phyloP scores from a whole-genome alignment of 2,113 vertebrate species.

The Atractosteus spatula region DNA sequence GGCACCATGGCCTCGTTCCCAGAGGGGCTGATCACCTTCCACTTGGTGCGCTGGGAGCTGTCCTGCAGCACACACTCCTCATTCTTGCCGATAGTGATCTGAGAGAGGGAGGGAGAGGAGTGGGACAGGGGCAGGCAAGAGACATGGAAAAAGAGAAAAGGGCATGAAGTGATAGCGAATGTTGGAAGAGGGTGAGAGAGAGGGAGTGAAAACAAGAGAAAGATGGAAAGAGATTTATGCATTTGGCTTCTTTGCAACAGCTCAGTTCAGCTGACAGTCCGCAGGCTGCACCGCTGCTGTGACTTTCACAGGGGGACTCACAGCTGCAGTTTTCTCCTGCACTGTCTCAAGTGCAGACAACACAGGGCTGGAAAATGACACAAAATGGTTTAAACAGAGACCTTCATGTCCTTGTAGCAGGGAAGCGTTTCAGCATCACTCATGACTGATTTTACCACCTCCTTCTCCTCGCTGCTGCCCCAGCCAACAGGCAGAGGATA shows the following conservation, averaged over 20 bases:
- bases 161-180: conserved; percentile 13
- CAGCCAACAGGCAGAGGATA: too few species aligned
- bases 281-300: too few species aligned
- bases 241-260: too few species aligned
- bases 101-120: conserved; percentile 24
- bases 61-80: conserved; percentile 97
- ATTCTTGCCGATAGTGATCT: conserved; percentile 91
- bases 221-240: conserved; percentile 8
- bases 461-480: too few species aligned
- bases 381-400: conserved; percentile 9
- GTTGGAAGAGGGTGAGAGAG: background rate
- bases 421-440: too few species aligned
- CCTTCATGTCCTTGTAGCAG: too few species aligned
- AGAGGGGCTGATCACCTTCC: conserved; percentile 95
- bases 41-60: conserved; percentile 93
- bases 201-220: conserved; percentile 11
- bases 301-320: too few species aligned
- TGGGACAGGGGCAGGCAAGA: background rate
- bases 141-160: background rate
- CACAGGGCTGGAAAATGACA: conserved; percentile 23
- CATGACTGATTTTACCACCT: too few species aligned
- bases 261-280: too few species aligned
- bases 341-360: background rate
- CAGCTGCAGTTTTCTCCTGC: too few species aligned
- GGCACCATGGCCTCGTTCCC: conserved; percentile 98